phyloP scores from a whole-genome alignment of 2,113 vertebrate genomes.

The Ardeotis arabs region DNA sequence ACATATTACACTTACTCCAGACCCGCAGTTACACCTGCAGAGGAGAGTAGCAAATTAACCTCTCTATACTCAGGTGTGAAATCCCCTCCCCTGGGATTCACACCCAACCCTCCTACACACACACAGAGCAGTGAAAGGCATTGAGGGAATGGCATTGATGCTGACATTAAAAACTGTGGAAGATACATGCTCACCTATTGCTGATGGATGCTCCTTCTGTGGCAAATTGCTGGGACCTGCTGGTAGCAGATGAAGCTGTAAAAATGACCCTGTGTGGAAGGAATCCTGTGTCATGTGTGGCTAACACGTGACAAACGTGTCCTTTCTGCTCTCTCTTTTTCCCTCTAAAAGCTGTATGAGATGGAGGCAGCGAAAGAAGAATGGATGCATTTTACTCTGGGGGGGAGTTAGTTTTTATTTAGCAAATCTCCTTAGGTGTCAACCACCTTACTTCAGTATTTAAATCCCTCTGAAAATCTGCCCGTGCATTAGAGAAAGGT shows the following conservation, averaged over 20 bases:
- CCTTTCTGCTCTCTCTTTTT: not conserved
- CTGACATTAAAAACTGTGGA: not conserved
- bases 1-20: not conserved
- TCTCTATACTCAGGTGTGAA: not conserved
- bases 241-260: not conserved
- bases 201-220: not conserved
- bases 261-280: not conserved
- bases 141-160: accelerated
- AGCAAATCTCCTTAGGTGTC: not conserved
- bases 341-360: not conserved
- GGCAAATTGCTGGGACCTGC: not conserved
- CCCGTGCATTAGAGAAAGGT: not conserved
- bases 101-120: not conserved
- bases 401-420: not conserved
- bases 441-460: not conserved
- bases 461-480: not conserved
- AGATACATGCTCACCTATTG: not conserved
- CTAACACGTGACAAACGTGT: not conserved
- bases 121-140: not conserved
- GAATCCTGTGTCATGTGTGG: not conserved
- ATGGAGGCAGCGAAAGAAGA: not conserved
- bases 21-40: not conserved
- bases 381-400: not conserved
- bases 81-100: not conserved
- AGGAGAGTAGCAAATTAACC: not conserved